A percentile compares a stretch with the other conserved stretches of the same genome.
Evolutionary conservation across 2,113 vertebrate genomes (phyloP).

Genomic region (Arvicanthis niloticus): DNA sequence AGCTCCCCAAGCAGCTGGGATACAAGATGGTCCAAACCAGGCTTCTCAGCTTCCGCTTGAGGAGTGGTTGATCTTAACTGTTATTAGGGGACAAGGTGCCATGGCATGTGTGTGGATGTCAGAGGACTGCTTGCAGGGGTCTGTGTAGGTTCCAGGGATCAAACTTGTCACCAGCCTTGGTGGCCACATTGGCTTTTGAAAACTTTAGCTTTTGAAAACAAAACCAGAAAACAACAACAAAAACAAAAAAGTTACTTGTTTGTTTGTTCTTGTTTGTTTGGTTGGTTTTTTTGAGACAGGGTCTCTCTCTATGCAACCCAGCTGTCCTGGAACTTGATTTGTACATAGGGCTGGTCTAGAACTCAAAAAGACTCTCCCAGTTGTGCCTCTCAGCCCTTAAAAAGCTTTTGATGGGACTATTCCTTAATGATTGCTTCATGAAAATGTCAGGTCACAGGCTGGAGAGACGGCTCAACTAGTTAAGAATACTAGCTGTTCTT

Average conservation of each 20-base stretch:
- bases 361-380: background rate
- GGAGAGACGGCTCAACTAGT: too few species aligned
- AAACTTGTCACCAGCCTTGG: background rate
- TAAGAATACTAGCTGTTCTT: too few species aligned
- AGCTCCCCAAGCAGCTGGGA: background rate
- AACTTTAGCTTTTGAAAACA: background rate
- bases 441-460: too few species aligned
- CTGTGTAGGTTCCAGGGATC: background rate
- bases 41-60: background rate
- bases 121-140: background rate
- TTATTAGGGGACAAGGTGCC: background rate
- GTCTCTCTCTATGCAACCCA: background rate
- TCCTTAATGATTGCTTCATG: background rate
- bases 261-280: background rate
- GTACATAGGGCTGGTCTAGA: background rate
- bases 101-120: background rate
- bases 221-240: too few species aligned
- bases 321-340: background rate
- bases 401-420: background rate
- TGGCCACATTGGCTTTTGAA: background rate
- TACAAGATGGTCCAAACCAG: background rate
- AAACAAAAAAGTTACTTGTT: background rate
- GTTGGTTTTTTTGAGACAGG: background rate
- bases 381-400: background rate
- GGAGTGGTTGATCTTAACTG: background rate